Conservation (phyloP, 2,113 vertebrate species). For the Megaceryle torquata region DNA sequence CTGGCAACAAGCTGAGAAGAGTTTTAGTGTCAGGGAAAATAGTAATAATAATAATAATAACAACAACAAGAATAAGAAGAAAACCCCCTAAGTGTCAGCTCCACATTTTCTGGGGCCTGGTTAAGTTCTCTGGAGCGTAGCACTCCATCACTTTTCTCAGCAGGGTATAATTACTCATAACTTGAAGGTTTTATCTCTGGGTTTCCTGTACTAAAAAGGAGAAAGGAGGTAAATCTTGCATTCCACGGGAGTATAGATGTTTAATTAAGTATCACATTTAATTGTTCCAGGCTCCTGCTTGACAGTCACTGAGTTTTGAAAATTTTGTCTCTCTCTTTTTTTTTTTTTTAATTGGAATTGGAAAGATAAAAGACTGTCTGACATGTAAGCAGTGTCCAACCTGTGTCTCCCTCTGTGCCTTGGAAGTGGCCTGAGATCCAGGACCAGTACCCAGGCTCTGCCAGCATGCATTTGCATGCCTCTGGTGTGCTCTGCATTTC, state of each 20-base stretch:
- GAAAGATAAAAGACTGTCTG: background rate
- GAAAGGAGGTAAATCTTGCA: slow-evolving; percentile 30
- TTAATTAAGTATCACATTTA: slow-evolving; percentile 72
- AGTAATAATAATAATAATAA: slow-evolving; percentile 48
- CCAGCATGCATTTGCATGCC: background rate
- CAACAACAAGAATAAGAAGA: slow-evolving; percentile 42
- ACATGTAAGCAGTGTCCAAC: background rate
- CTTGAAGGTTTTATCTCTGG: slow-evolving; percentile 65
- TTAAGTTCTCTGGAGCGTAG: slow-evolving; percentile 70
- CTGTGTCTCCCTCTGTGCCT: background rate
- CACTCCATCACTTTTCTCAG: slow-evolving; percentile 74
- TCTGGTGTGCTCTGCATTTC: background rate
- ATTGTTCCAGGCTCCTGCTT: slow-evolving; percentile 50
- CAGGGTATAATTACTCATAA: slow-evolving; percentile 65
- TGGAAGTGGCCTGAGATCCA: background rate
- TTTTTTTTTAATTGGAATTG: background rate
- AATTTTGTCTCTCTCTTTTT: background rate
- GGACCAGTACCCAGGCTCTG: background rate
- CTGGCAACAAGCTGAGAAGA: slow-evolving; percentile 60
- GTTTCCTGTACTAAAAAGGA: slow-evolving; percentile 45
- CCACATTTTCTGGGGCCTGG: slow-evolving; percentile 61
- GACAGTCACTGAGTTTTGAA: background rate
- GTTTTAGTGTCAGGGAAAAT: slow-evolving; percentile 59
- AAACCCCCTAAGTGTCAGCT: slow-evolving; percentile 61
- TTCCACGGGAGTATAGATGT: slow-evolving; percentile 40